phyloP scores from a whole-genome alignment of 2,797 vertebrate species.

The Scleropages formosus region DNA sequence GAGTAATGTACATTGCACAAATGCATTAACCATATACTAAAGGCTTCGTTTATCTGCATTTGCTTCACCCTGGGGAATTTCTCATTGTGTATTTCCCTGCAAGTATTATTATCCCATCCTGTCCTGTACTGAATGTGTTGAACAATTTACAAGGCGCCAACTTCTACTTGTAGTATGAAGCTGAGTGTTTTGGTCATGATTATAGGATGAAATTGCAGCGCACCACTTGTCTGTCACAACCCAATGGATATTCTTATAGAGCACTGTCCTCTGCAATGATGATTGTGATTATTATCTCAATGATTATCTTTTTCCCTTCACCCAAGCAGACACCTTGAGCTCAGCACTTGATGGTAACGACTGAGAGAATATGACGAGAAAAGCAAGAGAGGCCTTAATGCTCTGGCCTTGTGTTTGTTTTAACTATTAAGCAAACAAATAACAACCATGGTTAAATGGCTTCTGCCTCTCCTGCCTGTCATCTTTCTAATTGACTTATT shows the following conservation, averaged over 20 bases:
- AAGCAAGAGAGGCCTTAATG: neutral
- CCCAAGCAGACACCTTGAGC: neutral
- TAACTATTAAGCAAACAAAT: neutral
- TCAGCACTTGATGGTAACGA: neutral
- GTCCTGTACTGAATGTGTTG: too few relatives aligned
- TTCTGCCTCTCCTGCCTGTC: neutral
- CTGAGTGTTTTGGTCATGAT: too few relatives aligned
- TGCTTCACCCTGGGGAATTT: too few relatives aligned
- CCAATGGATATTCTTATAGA: too few relatives aligned
- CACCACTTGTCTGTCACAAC: too few relatives aligned
- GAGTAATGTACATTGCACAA: too few relatives aligned
- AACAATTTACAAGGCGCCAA: too few relatives aligned
- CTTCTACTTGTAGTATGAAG: too few relatives aligned
- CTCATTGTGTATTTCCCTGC: too few relatives aligned
- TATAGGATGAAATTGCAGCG: too few relatives aligned
- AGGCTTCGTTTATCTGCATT: neutral
- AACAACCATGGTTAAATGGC: neutral
- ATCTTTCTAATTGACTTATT: constrained; percentile 18
- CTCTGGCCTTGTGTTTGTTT: neutral
- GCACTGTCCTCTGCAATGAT: constrained; percentile 4
- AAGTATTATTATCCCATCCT: too few relatives aligned
- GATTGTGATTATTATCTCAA: neutral
- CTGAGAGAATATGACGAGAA: neutral
- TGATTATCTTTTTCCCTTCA: neutral
- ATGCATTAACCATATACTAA: neutral